phyloP scores from a whole-genome alignment of 37 sponge, comb jelly and placozoan species.

The Oopsacas minuta region DNA sequence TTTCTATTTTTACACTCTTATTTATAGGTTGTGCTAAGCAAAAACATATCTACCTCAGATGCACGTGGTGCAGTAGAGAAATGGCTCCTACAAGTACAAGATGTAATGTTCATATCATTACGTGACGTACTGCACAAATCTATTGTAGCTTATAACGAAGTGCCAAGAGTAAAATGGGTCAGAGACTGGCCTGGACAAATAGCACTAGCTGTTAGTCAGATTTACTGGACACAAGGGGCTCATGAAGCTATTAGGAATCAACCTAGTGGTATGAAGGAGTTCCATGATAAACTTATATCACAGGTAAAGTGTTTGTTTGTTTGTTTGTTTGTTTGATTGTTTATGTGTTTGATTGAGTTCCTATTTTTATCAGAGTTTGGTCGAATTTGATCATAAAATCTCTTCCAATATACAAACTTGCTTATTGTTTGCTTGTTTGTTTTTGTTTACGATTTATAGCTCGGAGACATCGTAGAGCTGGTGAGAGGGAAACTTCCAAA shows the following conservation, averaged over 20 bases:
- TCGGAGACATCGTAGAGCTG: slow-evolving; percentile 74
- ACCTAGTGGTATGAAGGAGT: slow-evolving; percentile 72
- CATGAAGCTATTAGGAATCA: slow-evolving; percentile 86
- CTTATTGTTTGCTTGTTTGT: background rate
- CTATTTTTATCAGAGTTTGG: too few species aligned
- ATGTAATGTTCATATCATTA: slow-evolving; percentile 63
- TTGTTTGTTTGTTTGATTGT: too few species aligned
- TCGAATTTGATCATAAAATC: too few species aligned
- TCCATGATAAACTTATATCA: slow-evolving; percentile 51
- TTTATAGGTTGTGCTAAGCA: slow-evolving; percentile 40
- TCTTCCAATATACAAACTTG: too few species aligned
- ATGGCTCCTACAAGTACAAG: slow-evolving; percentile 95
- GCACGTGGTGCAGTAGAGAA: slow-evolving; percentile 97
- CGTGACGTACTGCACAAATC: slow-evolving; percentile 58
- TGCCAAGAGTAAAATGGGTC: slow-evolving; percentile 72
- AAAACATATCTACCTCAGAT: slow-evolving; percentile 79
- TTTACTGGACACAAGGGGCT: slow-evolving; percentile 93
- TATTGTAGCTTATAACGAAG: slow-evolving; percentile 63
- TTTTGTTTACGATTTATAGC: slow-evolving; percentile 22
- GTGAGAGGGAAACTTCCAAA: slow-evolving; percentile 92
- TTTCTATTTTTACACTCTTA: background rate
- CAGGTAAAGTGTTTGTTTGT: too few species aligned
- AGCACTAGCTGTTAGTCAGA: slow-evolving; percentile 77
- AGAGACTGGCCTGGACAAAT: slow-evolving; percentile 95
- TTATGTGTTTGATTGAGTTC: too few species aligned